Percentiles rank a stretch among this genome's conserved stretches.
phyloP scores from a whole-genome alignment of 2,888 invertebrate genomes.

The Cremastinae sp. region DNA sequence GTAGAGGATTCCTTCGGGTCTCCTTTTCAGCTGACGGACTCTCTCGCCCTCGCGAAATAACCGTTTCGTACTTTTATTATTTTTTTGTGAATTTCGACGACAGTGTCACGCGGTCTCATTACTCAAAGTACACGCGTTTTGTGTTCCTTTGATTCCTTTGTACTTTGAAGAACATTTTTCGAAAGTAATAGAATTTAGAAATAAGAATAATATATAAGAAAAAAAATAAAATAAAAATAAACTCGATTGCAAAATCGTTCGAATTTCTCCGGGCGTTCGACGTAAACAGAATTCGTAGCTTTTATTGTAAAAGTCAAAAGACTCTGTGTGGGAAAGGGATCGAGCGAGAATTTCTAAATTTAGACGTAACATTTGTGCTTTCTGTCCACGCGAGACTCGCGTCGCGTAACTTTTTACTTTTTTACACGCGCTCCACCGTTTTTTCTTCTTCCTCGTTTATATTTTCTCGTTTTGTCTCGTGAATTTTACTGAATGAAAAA shows the following conservation, averaged over 20 bases:
- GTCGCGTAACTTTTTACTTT: conserved; percentile 29
- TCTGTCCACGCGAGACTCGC: conserved; percentile 11
- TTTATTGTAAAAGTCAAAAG: background rate
- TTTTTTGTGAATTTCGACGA: conserved; percentile 29
- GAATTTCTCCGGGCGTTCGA: too few species aligned
- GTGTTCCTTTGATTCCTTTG: too few species aligned
- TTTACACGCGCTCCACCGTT: too few species aligned
- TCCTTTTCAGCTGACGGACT: background rate
- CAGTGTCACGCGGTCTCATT: conserved; percentile 34
- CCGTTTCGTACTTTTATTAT: conserved; percentile 35
- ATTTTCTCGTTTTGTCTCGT: conserved; percentile 2
- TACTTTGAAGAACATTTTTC: conserved; percentile 28
- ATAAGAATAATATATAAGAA: too few species aligned
- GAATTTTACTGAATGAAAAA: conserved; percentile 8
- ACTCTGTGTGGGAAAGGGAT: conserved; percentile 27
- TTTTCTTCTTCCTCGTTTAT: background rate
- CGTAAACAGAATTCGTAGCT: background rate
- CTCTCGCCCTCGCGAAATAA: conserved; percentile 53
- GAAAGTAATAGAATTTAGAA: background rate
- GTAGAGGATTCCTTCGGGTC: conserved; percentile 39
- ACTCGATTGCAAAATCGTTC: too few species aligned
- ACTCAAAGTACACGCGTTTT: conserved; percentile 20
- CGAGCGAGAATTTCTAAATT: conserved; percentile 45
- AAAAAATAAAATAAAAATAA: too few species aligned
- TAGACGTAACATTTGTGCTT: conserved; percentile 50